These are phyloP conservation scores for Hipparchia sbordonii DNA, from an alignment of 2,888 invertebrate genomes.

Conservation along the genomic window DNA sequence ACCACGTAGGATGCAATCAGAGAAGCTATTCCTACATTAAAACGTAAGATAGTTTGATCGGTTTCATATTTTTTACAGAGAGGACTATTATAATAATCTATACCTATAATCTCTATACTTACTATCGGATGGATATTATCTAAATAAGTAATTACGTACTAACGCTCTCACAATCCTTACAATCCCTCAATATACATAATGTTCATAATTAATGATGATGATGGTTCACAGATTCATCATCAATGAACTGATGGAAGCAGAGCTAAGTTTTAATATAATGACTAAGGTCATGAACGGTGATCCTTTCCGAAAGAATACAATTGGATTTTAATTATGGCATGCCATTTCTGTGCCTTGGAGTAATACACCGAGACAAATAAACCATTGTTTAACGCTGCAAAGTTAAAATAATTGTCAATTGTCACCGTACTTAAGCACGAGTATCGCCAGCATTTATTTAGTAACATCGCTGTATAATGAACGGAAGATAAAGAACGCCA, in stretches of 20 bases:
- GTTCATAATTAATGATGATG: no score
- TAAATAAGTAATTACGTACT: no score
- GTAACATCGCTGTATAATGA: constrained; percentile 41
- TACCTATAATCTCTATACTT: no score
- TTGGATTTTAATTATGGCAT: not conserved
- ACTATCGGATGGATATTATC: no score
- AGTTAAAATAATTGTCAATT: constrained; percentile 41
- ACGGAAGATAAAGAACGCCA: constrained; percentile 46
- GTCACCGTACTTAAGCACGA: constrained; percentile 25
- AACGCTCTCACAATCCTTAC: no score
- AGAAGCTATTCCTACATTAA: constrained; percentile 7
- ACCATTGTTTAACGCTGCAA: constrained; percentile 19
- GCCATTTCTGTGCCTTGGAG: not conserved
- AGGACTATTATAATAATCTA: no score
- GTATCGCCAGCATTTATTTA: constrained; percentile 36
- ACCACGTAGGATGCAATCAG: constrained; percentile 26
- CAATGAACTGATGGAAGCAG: not conserved
- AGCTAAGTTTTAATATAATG: not conserved
- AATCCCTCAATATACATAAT: no score
- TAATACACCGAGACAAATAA: constrained; percentile 9
- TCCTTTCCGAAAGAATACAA: not conserved
- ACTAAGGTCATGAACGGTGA: not conserved
- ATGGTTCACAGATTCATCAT: not conserved
- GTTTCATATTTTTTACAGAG: not conserved
- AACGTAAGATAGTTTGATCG: not conserved